Evolutionary conservation across 2,797 vertebrate genomes (phyloP).

Genomic region (Chanos chanos): DNA sequence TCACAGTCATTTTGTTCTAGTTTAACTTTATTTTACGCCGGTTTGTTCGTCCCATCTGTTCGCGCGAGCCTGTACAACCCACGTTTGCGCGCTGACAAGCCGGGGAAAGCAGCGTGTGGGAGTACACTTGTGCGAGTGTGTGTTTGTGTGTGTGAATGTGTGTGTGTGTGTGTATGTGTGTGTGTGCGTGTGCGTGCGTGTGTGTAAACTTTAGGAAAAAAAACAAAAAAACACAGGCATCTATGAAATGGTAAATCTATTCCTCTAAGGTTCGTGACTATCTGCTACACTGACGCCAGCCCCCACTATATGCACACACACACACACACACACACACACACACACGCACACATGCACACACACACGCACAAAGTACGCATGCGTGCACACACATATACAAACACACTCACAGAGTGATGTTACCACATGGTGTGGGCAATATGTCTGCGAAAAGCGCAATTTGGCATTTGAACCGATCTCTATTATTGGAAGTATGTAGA

Average conservation of each 20-base stretch:
- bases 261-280: constrained; percentile 72
- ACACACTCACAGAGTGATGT: constrained; percentile 44
- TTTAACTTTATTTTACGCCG: constrained; percentile 83
- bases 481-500: constrained; percentile 69
- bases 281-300: constrained; percentile 69
- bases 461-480: constrained; percentile 77
- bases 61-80: constrained; percentile 73
- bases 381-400: constrained; percentile 48
- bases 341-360: constrained; percentile 31
- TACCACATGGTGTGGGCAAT: constrained; percentile 77
- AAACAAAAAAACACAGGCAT: too few species aligned
- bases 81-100: constrained; percentile 75
- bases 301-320: constrained; percentile 57
- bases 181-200: constrained; percentile 21
- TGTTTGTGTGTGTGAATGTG: constrained; percentile 11
- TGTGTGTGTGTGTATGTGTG: constrained; percentile 53
- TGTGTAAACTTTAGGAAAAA: constrained; percentile 75
- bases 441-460: constrained; percentile 74
- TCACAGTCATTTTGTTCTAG: constrained; percentile 89
- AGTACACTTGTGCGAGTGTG: constrained; percentile 58
- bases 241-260: constrained; percentile 78
- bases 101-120: constrained; percentile 75
- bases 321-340: constrained; percentile 37
- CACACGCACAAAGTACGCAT: too few species aligned
- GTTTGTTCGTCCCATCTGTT: constrained; percentile 81